Evolutionary conservation across 2,888 invertebrate genomes (phyloP).

Genomic region (Megaustenia siamemsis): DNA sequence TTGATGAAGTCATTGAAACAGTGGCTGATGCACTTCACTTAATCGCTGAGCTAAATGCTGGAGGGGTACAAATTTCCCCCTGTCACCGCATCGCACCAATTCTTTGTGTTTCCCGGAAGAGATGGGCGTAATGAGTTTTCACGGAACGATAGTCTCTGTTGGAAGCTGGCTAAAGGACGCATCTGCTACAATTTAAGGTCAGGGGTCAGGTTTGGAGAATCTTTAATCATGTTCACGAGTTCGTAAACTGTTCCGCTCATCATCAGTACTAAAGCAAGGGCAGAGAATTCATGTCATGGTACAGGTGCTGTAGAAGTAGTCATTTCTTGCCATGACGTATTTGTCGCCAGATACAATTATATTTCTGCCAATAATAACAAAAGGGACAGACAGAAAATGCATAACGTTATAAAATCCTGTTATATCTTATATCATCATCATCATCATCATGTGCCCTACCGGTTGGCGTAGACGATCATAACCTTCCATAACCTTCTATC

Average conservation of each 20-base stretch:
- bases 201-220: conserved; percentile 47
- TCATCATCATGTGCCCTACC: no score
- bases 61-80: conserved; percentile 38
- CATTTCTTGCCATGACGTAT: not conserved
- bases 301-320: not conserved
- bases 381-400: no score
- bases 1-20: conserved; percentile 38
- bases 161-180: conserved; percentile 40
- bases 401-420: no score
- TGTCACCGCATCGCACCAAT: conserved; percentile 36
- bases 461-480: no score
- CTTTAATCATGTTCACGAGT: conserved; percentile 38
- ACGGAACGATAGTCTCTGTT: conserved; percentile 15
- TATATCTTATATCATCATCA: no score
- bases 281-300: not conserved
- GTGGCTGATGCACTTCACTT: conserved; percentile 23
- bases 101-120: conserved; percentile 32
- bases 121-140: conserved; percentile 44
- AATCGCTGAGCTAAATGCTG: conserved; percentile 37
- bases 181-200: conserved; percentile 52
- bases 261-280: not conserved
- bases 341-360: not conserved
- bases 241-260: conserved; percentile 38
- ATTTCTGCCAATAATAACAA: conserved; percentile 9
- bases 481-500: no score